Evolutionary conservation across 2,113 vertebrate species (phyloP), one percentile per base, ranked within the genome.

Genomic region (Ia io): DNA sequence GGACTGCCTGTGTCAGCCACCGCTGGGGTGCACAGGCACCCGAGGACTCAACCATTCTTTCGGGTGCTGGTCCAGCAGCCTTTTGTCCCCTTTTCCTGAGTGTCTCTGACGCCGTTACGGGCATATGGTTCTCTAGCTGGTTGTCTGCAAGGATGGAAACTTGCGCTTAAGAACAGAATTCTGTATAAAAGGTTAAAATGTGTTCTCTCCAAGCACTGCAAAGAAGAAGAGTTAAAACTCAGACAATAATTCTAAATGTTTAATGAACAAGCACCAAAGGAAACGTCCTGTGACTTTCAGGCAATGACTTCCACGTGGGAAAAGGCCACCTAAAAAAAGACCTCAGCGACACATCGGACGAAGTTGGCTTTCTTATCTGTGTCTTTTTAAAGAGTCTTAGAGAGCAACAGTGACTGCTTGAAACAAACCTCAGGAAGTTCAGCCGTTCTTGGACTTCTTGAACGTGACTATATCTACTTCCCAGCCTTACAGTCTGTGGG

Each of bases 391-490:
- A 28, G 49, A 56, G 49, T 37, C 89, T 88, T 83, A 92, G 49
- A 56, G 49, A 96, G 12, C 5, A 95, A 93, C 17, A 70, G 2
- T n/a, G 87, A 85, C 35, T 77, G 40, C n/a, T 37, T 40, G 32
- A 95, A 97, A 98, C 98, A 96, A 97, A 99, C 99, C 99, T 99
- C 97, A 99, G 98, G 98, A 99, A 99, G 98, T 99, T 99, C 28
- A 99, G 99, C 69, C 99, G 98, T 95, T 99, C 99, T 97, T 99
- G 99, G 40, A 99, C 99, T 98, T 99, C 99, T 98, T 99, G 99
- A 76, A 99, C 99, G 40, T 99, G 99, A 97, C 99, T 99, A 80
- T 99, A 99, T 97, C 99, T 99, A 97, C 99, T 99, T 92, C 99
- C 99, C 30, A 99, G 98, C 95, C 99, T 98, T 92, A 99, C 99